phyloP scores from a whole-genome alignment of 1,140 invertebrate species.

The Arion vulgaris region DNA sequence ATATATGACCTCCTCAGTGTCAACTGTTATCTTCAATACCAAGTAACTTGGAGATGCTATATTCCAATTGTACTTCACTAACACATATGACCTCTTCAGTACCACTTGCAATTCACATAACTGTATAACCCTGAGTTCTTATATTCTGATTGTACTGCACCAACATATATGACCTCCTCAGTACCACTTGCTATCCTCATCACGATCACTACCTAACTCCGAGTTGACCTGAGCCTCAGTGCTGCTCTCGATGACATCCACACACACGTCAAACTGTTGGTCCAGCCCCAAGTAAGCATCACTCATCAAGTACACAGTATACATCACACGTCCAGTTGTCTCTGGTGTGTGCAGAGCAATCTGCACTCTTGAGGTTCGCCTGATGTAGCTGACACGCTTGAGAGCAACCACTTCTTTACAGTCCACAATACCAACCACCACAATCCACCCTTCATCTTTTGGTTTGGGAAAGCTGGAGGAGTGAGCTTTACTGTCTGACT shows the following conservation, averaged over 20 bases:
- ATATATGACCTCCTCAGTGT: too few relatives aligned
- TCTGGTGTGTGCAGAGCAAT: slow-evolving; percentile 81
- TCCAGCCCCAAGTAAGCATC: slow-evolving; percentile 96
- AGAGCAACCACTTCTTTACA: slow-evolving; percentile 86
- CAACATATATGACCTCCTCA: too few relatives aligned
- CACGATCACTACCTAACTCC: slow-evolving; percentile 53
- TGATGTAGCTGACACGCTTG: slow-evolving; percentile 79
- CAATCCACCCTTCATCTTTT: slow-evolving; percentile 96
- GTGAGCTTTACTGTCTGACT: slow-evolving; percentile 76
- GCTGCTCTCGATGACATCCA: slow-evolving; percentile 64
- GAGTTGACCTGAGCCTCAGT: slow-evolving; percentile 65
- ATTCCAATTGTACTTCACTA: too few relatives aligned
- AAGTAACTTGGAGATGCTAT: too few relatives aligned
- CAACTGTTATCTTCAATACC: too few relatives aligned
- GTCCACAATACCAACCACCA: slow-evolving; percentile 85
- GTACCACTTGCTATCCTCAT: slow-evolving; percentile 41
- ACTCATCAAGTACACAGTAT: slow-evolving; percentile 91
- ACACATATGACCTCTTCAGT: too few relatives aligned
- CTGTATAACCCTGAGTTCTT: too few relatives aligned
- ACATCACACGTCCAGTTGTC: slow-evolving; percentile 78
- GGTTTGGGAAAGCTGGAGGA: slow-evolving; percentile 90
- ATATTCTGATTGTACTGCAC: too few relatives aligned
- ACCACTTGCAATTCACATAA: too few relatives aligned
- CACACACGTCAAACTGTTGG: slow-evolving; percentile 85
- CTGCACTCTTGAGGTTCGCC: slow-evolving; percentile 69